Conservation (phyloP, 2,797 vertebrate genomes). For the Falco peregrinus region DNA sequence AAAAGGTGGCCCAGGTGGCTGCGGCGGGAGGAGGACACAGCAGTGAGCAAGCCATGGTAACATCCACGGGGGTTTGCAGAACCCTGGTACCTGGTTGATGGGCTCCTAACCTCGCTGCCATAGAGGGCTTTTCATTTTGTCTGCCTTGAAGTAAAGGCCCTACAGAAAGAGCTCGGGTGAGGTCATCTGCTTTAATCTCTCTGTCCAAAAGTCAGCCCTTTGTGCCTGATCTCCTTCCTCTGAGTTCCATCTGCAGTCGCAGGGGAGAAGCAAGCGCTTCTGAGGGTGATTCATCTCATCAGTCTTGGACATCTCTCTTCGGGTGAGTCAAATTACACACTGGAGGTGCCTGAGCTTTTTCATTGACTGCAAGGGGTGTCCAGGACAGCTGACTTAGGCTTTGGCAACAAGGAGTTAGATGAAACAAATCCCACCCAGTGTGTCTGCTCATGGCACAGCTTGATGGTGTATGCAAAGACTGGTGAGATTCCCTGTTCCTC, state of each 20-base stretch:
- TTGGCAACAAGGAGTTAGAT: neutral
- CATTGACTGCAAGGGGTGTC: neutral
- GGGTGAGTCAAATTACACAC: neutral
- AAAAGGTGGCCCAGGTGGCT: neutral
- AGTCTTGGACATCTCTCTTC: neutral
- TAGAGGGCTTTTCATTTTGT: neutral
- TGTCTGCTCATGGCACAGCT: neutral
- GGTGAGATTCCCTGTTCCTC: neutral
- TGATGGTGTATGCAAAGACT: neutral
- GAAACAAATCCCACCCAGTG: neutral
- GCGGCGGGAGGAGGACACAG: fast-evolving
- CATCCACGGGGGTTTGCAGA: neutral
- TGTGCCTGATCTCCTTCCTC: neutral
- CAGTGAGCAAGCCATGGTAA: fast-evolving
- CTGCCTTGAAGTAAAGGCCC: neutral
- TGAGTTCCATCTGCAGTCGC: neutral
- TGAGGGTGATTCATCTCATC: neutral
- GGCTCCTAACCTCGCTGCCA: neutral
- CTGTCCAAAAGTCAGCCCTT: neutral
- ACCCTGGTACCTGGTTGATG: neutral
- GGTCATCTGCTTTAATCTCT: neutral
- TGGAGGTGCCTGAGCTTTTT: neutral
- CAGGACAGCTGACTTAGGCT: neutral
- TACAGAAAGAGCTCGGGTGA: neutral
- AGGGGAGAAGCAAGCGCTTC: fast-evolving